Evolutionary conservation across 2,113 vertebrate species (phyloP), one percentile per base, ranked within the genome.

Genomic region (Paradoxurus hermaphroditus): DNA sequence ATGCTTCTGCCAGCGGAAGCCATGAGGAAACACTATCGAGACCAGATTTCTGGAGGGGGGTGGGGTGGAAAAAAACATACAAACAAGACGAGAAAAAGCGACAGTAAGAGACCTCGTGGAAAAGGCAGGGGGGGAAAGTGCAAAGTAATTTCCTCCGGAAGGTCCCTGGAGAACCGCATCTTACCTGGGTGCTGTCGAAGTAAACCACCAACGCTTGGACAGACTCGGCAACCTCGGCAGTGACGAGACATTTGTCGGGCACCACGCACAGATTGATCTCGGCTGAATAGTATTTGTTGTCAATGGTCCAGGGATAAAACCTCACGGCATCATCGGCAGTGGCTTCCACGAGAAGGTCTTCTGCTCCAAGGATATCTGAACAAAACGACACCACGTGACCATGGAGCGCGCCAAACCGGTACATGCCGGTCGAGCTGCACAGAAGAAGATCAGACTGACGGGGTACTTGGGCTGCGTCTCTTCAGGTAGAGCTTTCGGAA

Each of bases 251-350:
- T 0, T 98, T 99, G 98, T 96, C 99, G 19, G 99, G 99, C 13
- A 99, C 99, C 11, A 99, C 99, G 53, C 99, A 99, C 1, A 99
- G 98, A 51, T 99, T 99, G 83, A 99, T 99, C 56, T 99, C 98
- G 19, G 99, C 99, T 0, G 99, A 99, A 18, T 99, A 99, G 16
- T 99, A 99, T 93, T 99, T 99, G 98, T 99, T 99, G 97, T 99
- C 99, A 98, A 99, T 99, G 27, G 99, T 99, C 99, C 99, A 99
- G 62, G 99, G 99, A 96, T 99, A 99, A 98, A 99, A 99, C 79
- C 96, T 98, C 90, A 99, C 99, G 4, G 98, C 92, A 23, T 99
- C 99, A 4, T 97, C 98, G 25, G 97, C 96, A 68, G 99, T 97
- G 4, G 97, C 97, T 85, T 99, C 99, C 90, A 98, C 98, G 4